Evolutionary conservation across 2,888 invertebrate species (phyloP).

Genomic region (Lithophane leautieri): DNA sequence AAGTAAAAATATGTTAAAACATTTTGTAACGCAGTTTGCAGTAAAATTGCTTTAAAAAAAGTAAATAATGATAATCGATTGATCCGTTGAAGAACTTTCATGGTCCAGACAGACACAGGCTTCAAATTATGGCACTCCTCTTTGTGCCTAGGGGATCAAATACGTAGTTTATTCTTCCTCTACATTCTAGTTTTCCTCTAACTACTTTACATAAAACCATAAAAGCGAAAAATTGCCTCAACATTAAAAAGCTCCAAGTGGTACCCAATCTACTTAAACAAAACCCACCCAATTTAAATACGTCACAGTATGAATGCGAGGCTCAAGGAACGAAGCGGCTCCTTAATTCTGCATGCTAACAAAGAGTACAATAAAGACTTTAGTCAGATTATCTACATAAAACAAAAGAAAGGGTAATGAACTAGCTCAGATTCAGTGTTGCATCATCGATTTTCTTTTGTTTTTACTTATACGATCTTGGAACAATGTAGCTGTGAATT

Average conservation of each 20-base stretch:
- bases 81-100: neutral
- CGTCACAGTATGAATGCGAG: constrained; percentile 52
- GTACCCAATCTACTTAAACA: constrained; percentile 55
- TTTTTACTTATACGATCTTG: constrained; percentile 42
- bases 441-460: constrained; percentile 69
- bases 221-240: constrained; percentile 18
- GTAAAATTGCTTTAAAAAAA: neutral
- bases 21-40: neutral
- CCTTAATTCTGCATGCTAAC: constrained; percentile 60
- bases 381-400: constrained; percentile 64
- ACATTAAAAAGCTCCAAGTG: constrained; percentile 30
- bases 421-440: constrained; percentile 60
- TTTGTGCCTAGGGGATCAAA: neutral
- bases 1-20: neutral
- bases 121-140: neutral
- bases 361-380: constrained; percentile 63
- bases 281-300: constrained; percentile 63
- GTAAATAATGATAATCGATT: neutral
- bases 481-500: constrained; percentile 47
- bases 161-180: neutral
- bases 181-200: neutral
- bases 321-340: constrained; percentile 46
- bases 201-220: neutral
- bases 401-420: constrained; percentile 68
- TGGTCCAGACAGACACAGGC: neutral